phyloP scores from a whole-genome alignment of 92 coral and sea anemone species.

The Micromussa lordhowensis region DNA sequence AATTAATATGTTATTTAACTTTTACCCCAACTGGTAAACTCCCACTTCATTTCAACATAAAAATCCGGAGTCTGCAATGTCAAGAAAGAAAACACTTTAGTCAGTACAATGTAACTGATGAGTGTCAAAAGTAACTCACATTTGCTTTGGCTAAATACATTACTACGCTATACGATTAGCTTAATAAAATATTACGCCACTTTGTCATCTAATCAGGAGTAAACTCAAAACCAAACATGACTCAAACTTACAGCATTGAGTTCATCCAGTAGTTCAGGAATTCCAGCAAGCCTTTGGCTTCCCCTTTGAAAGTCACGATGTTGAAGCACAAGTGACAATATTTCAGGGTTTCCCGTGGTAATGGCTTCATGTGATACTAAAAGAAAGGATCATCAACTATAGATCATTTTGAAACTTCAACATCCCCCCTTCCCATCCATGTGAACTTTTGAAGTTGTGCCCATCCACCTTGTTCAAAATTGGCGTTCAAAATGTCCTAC shows the following conservation, averaged over 20 bases:
- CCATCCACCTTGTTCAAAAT: too few relatives aligned
- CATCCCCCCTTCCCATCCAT: too few relatives aligned
- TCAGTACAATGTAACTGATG: background rate
- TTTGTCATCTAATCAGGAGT: too few relatives aligned
- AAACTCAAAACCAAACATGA: background rate
- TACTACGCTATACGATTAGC: too few relatives aligned
- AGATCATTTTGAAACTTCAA: too few relatives aligned
- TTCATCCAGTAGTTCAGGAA: constrained; percentile 94
- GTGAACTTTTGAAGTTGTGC: too few relatives aligned
- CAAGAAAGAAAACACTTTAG: background rate
- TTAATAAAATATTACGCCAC: too few relatives aligned
- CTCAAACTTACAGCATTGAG: constrained; percentile 82
- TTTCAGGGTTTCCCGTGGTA: constrained; percentile 92
- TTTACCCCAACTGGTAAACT: constrained; percentile 99
- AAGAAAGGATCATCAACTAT: background rate
- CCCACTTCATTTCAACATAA: constrained; percentile 99
- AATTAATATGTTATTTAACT: too few relatives aligned
- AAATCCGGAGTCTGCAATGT: constrained; percentile 88
- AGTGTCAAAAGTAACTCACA: too few relatives aligned
- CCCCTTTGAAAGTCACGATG: constrained; percentile 96
- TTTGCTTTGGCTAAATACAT: too few relatives aligned
- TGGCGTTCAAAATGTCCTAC: too few relatives aligned
- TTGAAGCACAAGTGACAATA: constrained; percentile 77
- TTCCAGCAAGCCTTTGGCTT: constrained; percentile 94
- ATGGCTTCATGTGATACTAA: constrained; percentile 94